Evolutionary conservation across 2,888 invertebrate species (phyloP).

Genomic region (Drosophila paracracens): DNA sequence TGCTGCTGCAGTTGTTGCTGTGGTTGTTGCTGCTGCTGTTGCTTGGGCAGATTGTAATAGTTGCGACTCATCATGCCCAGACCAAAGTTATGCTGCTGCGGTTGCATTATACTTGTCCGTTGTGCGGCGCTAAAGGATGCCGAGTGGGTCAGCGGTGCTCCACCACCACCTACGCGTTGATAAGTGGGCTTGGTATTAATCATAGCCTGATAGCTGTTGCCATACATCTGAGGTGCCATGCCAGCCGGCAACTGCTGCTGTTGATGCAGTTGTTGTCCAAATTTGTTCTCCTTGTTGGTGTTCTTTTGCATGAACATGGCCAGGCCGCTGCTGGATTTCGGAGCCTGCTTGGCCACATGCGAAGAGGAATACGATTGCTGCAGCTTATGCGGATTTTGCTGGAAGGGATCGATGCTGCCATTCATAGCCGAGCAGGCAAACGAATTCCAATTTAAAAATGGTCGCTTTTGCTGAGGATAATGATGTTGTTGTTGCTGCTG

Average conservation of each 20-base stretch:
- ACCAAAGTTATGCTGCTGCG: slow-evolving; percentile 57
- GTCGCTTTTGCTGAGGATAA: slow-evolving; percentile 82
- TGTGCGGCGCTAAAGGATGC: slow-evolving; percentile 82
- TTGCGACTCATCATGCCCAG: slow-evolving; percentile 75
- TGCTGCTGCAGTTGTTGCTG: slow-evolving; percentile 40
- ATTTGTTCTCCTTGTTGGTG: slow-evolving; percentile 82
- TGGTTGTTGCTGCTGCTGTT: slow-evolving; percentile 55
- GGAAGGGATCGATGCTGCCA: slow-evolving; percentile 78
- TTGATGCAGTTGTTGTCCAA: slow-evolving; percentile 50
- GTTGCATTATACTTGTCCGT: slow-evolving; percentile 67
- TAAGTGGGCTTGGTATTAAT: slow-evolving; percentile 51
- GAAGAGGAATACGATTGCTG: slow-evolving; percentile 76
- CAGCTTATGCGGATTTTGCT: slow-evolving; percentile 67
- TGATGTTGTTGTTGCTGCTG: slow-evolving; percentile 61
- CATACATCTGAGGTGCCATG: slow-evolving; percentile 67
- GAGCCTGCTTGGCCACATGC: slow-evolving; percentile 71
- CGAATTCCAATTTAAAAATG: slow-evolving; percentile 83
- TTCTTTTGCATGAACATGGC: slow-evolving; percentile 72
- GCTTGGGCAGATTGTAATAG: slow-evolving; percentile 70
- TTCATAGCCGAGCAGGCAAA: slow-evolving; percentile 82
- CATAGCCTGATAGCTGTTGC: slow-evolving; percentile 57
- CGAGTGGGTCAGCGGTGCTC: slow-evolving; percentile 78
- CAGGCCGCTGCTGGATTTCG: slow-evolving; percentile 58
- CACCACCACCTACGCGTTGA: slow-evolving; percentile 42
- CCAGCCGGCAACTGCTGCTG: slow-evolving; percentile 40